phyloP scores from a whole-genome alignment of 2,113 vertebrate genomes.

The Globicephala melas region DNA sequence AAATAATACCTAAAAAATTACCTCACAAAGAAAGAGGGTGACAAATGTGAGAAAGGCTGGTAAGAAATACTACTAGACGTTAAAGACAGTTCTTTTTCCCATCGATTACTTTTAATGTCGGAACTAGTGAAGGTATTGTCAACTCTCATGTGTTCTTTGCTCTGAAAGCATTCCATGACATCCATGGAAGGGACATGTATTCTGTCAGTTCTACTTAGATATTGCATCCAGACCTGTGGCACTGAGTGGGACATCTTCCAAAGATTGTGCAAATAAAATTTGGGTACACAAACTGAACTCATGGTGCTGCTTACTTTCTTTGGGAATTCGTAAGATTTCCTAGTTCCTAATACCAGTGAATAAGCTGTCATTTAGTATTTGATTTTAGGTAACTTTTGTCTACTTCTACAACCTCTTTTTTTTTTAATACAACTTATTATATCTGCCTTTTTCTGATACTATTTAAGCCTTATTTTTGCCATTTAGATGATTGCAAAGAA shows the following conservation, averaged over 20 bases:
- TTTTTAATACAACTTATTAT: slow-evolving; percentile 13
- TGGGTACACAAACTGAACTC: neutral
- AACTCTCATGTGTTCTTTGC: neutral
- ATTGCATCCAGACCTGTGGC: neutral
- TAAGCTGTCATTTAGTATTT: slow-evolving; percentile 32
- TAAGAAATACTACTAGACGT: slow-evolving; percentile 29
- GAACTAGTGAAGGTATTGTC: neutral
- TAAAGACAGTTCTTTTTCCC: neutral
- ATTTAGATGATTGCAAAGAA: slow-evolving; percentile 72
- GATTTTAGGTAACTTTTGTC: slow-evolving; percentile 29
- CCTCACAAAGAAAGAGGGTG: neutral
- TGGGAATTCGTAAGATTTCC: slow-evolving; percentile 24
- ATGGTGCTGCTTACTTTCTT: neutral
- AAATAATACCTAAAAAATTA: neutral
- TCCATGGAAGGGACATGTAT: neutral
- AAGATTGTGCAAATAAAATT: neutral
- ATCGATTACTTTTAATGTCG: neutral
- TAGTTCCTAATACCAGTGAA: slow-evolving; percentile 1
- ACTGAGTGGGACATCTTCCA: neutral
- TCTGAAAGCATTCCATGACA: neutral
- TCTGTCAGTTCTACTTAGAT: slow-evolving; percentile 23
- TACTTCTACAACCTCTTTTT: slow-evolving; percentile 47
- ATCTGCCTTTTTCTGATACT: slow-evolving; percentile 64
- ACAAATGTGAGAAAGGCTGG: neutral
- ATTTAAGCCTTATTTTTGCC: slow-evolving; percentile 58